Base-by-base conservation (phyloP, 1,140 invertebrate genomes). In the Hetaerina americana region DNA sequence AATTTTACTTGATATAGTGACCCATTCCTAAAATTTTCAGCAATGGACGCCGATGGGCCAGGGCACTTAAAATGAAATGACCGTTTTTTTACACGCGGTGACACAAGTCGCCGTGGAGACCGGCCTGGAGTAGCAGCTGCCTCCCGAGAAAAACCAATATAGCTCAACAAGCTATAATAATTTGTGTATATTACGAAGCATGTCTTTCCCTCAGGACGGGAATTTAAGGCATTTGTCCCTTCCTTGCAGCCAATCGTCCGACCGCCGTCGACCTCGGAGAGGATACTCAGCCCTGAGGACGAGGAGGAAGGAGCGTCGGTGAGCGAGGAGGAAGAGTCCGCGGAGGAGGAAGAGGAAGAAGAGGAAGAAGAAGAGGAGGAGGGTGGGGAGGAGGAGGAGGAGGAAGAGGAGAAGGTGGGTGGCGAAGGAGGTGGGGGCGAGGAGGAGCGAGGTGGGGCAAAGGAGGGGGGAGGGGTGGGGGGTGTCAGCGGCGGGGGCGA, bases 401-500 rank as follows among this genome's bases (percentile, higher is more conserved):
- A 57, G 22, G 40, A 57, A 57, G 40, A 57, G 10, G 40, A 57
- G 22, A n/a, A 8, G 6, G 31, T 18, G 15, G 15, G 15, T 1
- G 40, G 40, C 15, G 40, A 57, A 10, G 40, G 40, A 18, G 40
- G 22, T 3, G 40, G 40, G 3, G 22, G 40, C 10, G 40, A 57
- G 22, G 40, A 57, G 22, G 40, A 40, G 31, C 57, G 74, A 10
- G 73, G 72, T 57, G 71, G 49, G 57, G 70, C 66, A 76, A 66
- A 75, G 10, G 73, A 72, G 66, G 71, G 49, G 57, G 70, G 66
- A 76, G 78, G 29, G 74, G 73, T 66, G 73, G 75, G 72, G 76
- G 27, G 72, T 70, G 66, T 72, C 77, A 71, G 74, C 72, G 72
- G 73, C 72, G 24, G 75, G 77, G 57, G 81, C 2, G 40, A 57